Base-by-base conservation (phyloP, 2,113 vertebrate species). In the Chelonoidis abingdonii region DNA sequence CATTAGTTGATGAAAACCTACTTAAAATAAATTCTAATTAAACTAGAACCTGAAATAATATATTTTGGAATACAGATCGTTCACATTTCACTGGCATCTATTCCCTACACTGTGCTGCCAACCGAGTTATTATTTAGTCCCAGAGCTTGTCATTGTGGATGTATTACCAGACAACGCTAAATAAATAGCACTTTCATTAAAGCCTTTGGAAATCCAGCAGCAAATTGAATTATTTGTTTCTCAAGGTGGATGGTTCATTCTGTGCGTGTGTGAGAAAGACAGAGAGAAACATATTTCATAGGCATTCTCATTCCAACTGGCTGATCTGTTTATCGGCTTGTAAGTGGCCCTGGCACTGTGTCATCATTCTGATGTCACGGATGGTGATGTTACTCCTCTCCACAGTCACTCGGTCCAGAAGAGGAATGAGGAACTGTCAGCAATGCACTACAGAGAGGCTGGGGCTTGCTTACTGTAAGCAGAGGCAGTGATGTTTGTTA, bases 11-110 rank as follows among this genome's bases (percentile, higher is more conserved):
- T 93, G 88, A 92, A 93, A 95, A 88, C 57, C 56, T 87, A 87
- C 83, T 93, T 95, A 94, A 97, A 97, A 96, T 92, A 95, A 94
- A 93, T 95, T 95, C 90, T 91, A 97, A 97, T 97, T 97, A 96
- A 97, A 93, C 25, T 80, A 93, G 93, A 83, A 96, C 81, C 92
- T 44, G 81, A 94, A 97, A 94, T 93, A 3, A 25, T 89, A 31
- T 14, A 31, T 80, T 95, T 95, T 90, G 41, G 91, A 95, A 53
- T 44, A 5, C 62, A 76, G 38, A 65, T 56, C 54, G 56, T 86
- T 89, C 52, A 81, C 29, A 19, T 75, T 90, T 79, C 84, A 27
- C 94, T 87, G 72, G 44, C 65, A n/a, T 1, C 65, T 91, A 84
- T 83, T 89, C 83, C 91, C 80, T 19, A 0, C 5, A 2, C 80